Base-by-base conservation (phyloP, 2,113 vertebrate genomes). In the Lepidothrix coronata region DNA sequence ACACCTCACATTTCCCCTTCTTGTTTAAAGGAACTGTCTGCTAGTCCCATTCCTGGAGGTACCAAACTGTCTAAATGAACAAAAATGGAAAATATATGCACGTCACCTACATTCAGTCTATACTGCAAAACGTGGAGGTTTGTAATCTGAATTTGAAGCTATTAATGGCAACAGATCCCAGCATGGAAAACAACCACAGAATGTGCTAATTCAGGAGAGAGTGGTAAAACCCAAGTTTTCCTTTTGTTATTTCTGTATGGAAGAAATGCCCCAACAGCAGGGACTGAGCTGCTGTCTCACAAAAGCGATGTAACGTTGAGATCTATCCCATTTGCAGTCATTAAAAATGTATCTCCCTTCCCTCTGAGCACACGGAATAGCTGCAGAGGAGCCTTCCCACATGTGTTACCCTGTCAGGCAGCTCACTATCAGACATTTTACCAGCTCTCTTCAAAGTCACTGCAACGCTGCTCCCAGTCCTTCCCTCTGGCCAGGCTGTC, bases 1-100 rank as follows among this genome's bases (percentile, higher is more conserved):
- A 86, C 91, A 94, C 86, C 92, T 95, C 88, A 82, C 57, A 8
- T 91, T 90, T 84, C 70, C 80, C 86, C 54, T 85, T 87, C 77
- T 59, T 65, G 12, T 83, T 81, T 91, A 91, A 92, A 93, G 80
- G 51, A 89, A 78, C 66, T 94, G 67, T 22, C 85, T 93, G 75
- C 77, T 72, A 41, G 85, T 89, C 80, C 6, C 21, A 66, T 68
- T 63, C 81, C 84, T 88, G 52, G 25, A 58, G 8, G 62, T 46
- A 78, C 54, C 88, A 61, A 85, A 88, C 75, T 18, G 57, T 58
- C 79, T 74, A 46, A 46, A 76, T 4, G 61, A 76, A 18, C 85
- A 61, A 85, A 91, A 92, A 65, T 71, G 57, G 77, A 82, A 85
- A 93, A 92, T 72, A 35, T 23, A 82, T 52, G 44, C 68, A 11